A percentile compares a stretch with the other conserved stretches of the same genome.
phyloP scores from a whole-genome alignment of 2,888 invertebrate genomes.

The Coleophora flavipennella region DNA sequence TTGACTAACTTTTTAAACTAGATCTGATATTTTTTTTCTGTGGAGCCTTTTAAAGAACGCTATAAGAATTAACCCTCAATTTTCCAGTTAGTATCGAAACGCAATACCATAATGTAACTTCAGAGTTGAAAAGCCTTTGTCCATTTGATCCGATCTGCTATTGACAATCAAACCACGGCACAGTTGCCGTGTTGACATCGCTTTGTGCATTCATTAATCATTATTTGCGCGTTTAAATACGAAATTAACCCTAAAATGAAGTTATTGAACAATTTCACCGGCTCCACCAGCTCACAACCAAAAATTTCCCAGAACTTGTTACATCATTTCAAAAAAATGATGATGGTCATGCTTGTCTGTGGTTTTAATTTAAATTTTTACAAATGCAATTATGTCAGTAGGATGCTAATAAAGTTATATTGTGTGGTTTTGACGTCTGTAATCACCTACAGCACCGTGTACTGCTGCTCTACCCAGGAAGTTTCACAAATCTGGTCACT shows the following conservation, averaged over 20 bases:
- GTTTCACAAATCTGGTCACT: constrained; percentile 40
- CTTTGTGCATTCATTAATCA: constrained; percentile 23
- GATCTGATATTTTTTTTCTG: too few relatives aligned
- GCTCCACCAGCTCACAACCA: constrained; percentile 7
- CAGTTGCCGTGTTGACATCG: constrained; percentile 21
- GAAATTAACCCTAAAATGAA: constrained; percentile 19
- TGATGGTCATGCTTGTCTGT: constrained; percentile 35
- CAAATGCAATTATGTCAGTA: constrained; percentile 21
- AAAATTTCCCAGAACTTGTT: constrained; percentile 17
- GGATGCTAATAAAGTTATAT: constrained; percentile 26
- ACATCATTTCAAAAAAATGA: constrained; percentile 28
- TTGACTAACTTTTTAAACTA: too few relatives aligned
- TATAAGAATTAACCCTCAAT: too few relatives aligned
- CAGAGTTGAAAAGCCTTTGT: constrained; percentile 18
- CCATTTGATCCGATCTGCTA: constrained; percentile 25
- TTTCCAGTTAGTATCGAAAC: constrained; percentile 17
- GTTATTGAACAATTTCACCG: constrained; percentile 15
- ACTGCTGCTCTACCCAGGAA: constrained; percentile 29
- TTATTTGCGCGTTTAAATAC: constrained; percentile 8
- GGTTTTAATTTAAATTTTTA: constrained; percentile 46
- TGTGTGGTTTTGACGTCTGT: constrained; percentile 27
- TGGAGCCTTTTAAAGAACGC: too few relatives aligned
- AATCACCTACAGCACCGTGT: constrained; percentile 25
- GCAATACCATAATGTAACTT: constrained; percentile 15
- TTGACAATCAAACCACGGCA: constrained; percentile 35